phyloP scores from a whole-genome alignment of 2,797 vertebrate genomes.

The Capromys pilorides region DNA sequence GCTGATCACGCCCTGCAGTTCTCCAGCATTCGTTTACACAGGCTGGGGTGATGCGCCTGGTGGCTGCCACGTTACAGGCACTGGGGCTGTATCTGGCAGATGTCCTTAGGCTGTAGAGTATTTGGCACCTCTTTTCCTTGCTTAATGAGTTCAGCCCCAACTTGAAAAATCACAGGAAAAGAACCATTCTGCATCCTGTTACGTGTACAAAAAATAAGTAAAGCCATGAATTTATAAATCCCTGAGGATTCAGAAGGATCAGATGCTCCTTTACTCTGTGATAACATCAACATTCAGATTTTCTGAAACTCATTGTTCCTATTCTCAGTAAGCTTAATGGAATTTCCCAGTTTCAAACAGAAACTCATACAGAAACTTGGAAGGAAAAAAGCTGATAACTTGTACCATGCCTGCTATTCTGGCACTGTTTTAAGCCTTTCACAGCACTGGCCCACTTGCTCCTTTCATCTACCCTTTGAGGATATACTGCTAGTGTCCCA shows the following conservation, averaged over 20 bases:
- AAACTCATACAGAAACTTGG: slow-evolving; percentile 31
- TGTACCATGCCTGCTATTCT: neutral
- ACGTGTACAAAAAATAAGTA: neutral
- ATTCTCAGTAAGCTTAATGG: slow-evolving; percentile 40
- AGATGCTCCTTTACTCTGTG: slow-evolving; percentile 37
- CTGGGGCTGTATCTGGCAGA: neutral
- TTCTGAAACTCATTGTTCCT: slow-evolving; percentile 41
- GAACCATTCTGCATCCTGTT: neutral
- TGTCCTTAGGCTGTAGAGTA: neutral
- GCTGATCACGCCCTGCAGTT: neutral
- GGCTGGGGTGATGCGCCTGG: neutral
- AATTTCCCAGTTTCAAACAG: slow-evolving; percentile 56
- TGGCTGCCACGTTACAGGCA: neutral
- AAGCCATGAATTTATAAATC: slow-evolving; percentile 1
- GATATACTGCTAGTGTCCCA: neutral
- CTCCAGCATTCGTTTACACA: neutral
- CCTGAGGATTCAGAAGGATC: neutral
- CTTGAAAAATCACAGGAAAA: neutral
- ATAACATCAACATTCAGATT: slow-evolving; percentile 27
- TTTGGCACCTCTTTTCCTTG: neutral
- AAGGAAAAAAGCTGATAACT: neutral
- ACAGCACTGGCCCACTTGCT: neutral
- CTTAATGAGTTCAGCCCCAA: neutral
- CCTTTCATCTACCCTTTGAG: neutral
- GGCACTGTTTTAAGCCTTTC: slow-evolving; percentile 8